Conservation (phyloP, 2,888 invertebrate genomes). For the Nomada fucata region DNA sequence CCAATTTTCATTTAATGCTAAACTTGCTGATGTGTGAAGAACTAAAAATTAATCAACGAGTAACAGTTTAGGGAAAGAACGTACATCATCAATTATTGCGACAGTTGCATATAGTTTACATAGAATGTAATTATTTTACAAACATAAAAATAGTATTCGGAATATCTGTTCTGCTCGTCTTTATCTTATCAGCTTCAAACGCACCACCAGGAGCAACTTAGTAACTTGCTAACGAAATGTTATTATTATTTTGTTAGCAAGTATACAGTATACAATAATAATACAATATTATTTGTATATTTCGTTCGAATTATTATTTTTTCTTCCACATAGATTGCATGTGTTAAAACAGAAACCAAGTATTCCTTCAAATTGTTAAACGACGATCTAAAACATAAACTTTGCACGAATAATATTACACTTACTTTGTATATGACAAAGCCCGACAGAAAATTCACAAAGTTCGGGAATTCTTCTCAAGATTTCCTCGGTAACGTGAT, state of each 20-base stretch:
- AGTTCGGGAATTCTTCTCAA: slow-evolving; percentile 97
- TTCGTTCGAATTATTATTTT: neutral
- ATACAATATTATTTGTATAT: neutral
- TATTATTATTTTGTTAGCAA: neutral
- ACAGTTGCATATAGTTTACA: too few species aligned
- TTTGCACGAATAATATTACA: slow-evolving; percentile 75
- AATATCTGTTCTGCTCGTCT: neutral
- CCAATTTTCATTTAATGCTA: slow-evolving; percentile 99
- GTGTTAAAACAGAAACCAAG: neutral
- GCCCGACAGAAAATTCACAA: slow-evolving; percentile 96
- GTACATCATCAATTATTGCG: too few species aligned
- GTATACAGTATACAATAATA: neutral
- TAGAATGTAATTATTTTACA: too few species aligned
- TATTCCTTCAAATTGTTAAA: neutral
- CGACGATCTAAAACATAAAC: neutral
- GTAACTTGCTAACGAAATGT: too few species aligned
- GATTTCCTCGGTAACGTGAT: slow-evolving; percentile 98
- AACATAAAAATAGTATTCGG: too few species aligned
- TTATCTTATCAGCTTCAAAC: neutral
- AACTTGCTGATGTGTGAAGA: slow-evolving; percentile 98
- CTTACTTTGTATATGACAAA: slow-evolving; percentile 99
- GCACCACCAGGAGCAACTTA: neutral
- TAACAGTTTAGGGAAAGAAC: neutral
- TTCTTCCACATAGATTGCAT: neutral
- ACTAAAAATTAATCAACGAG: slow-evolving; percentile 88